Evolutionary conservation across 2,797 vertebrate genomes (phyloP).

Genomic region (Sebastes cheni): DNA sequence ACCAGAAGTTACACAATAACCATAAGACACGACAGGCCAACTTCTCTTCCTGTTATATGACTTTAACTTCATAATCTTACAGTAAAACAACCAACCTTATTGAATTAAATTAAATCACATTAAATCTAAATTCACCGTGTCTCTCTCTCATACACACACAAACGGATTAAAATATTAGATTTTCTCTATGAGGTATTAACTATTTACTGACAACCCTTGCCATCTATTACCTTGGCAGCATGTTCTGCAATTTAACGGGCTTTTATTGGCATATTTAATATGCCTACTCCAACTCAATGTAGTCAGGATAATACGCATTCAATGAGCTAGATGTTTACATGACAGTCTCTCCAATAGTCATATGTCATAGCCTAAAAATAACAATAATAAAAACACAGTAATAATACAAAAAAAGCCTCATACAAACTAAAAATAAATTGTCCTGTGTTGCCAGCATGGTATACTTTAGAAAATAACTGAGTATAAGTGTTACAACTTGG

Average conservation of each 20-base stretch:
- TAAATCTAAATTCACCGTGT: background rate
- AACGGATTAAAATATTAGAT: background rate
- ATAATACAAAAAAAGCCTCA: background rate
- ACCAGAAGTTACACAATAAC: background rate
- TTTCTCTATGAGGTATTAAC: constrained; percentile 13
- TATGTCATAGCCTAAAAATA: background rate
- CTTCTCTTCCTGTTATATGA: background rate
- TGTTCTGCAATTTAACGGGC: background rate
- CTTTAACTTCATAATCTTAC: too few species aligned
- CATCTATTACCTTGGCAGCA: background rate
- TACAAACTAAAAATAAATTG: background rate
- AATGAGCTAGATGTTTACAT: background rate
- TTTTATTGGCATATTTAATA: background rate
- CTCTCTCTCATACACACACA: background rate
- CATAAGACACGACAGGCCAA: background rate
- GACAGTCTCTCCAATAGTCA: background rate
- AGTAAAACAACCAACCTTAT: background rate
- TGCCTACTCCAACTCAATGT: background rate
- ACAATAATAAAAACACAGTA: background rate
- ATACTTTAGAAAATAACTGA: background rate
- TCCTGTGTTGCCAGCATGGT: background rate
- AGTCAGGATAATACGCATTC: background rate
- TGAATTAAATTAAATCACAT: background rate
- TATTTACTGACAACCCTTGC: background rate
- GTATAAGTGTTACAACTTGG: background rate